Base-by-base conservation (phyloP, 2,113 vertebrate species). In the Sylvilagus bachmani region DNA sequence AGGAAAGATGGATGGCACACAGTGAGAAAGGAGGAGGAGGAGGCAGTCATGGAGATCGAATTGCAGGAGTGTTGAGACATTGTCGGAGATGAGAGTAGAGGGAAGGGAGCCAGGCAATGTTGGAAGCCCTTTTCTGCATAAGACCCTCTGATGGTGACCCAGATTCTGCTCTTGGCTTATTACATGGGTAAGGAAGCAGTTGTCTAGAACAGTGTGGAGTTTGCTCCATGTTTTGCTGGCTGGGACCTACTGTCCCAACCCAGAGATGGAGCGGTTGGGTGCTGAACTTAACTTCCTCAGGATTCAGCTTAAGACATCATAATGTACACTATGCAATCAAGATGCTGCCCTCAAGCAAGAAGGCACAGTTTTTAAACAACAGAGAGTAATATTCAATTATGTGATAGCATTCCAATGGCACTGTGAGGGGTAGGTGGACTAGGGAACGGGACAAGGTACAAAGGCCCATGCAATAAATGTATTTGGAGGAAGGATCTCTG, bases 101-200 rank as follows among this genome's bases (percentile, higher is more conserved):
- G 33, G 21, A 16, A 49, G 10, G 14, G 73, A 55, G 19, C 10
- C 25, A 19, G 5, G 53, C 25, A 55, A 29, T 24, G 21, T 3
- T 14, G 8, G 3, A n/a, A 27, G 10, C n/a, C 29, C 61, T 22
- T 61, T 16, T 33, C 4, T 53, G 49, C 1, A 6, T 25, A 0
- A 38, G 44, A 36, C 4, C 69, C 6, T 22, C 13, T 27, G 21
- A 49, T 10, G 0, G 8, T 19, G 27, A 55, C 11, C 11, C 19
- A 44, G 2, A 10, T 22, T 44, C 19, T 51, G 13, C 7, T 1
- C 1, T 4, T 33, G 55, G 38, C 24, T 55, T 6, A 7, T 49
- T 17, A 3, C 1, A 0, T 17, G 12, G 6, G 36, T 10, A 27
- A 6, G 8, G 38, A 27, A 33, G 21, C 9, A 10, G 19, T 44